phyloP scores from a whole-genome alignment of 2,113 vertebrate genomes.

The Platanista minor region DNA sequence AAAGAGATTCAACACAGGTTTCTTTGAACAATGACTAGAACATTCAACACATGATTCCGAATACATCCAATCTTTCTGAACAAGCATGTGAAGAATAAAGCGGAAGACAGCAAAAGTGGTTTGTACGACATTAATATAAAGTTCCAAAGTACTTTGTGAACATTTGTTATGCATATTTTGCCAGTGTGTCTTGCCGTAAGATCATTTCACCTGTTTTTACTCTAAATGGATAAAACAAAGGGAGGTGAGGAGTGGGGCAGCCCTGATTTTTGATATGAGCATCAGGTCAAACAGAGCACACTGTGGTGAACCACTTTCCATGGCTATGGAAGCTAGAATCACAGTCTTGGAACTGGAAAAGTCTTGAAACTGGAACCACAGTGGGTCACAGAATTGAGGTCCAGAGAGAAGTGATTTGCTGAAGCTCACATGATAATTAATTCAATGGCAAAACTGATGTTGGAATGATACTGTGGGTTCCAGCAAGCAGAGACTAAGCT shows the following conservation, averaged over 20 bases:
- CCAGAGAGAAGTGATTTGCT: neutral
- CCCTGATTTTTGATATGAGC: neutral
- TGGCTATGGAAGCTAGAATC: neutral
- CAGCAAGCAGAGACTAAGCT: neutral
- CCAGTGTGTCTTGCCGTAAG: neutral
- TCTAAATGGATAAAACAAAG: slow-evolving; percentile 13
- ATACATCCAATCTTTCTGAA: slow-evolving; percentile 3
- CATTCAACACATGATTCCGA: slow-evolving; percentile 22
- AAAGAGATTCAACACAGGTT: slow-evolving; percentile 27
- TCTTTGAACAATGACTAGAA: slow-evolving; percentile 46
- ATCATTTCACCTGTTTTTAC: slow-evolving; percentile 10
- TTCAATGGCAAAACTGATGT: neutral
- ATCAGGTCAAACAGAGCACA: neutral
- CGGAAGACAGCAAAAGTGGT: neutral
- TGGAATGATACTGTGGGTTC: neutral
- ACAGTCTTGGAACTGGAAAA: neutral
- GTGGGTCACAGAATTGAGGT: neutral
- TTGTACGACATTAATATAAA: neutral
- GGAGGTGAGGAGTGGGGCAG: neutral
- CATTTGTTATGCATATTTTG: slow-evolving; percentile 21
- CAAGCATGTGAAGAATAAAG: slow-evolving; percentile 39
- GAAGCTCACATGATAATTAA: neutral
- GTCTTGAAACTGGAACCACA: neutral
- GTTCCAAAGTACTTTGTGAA: slow-evolving; percentile 43
- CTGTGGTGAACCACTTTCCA: neutral